A percentile compares a stretch with the other conserved stretches of the same genome.
Evolutionary conservation across 2,797 vertebrate species (phyloP).

Genomic region (Rousettus madagascariensis): DNA sequence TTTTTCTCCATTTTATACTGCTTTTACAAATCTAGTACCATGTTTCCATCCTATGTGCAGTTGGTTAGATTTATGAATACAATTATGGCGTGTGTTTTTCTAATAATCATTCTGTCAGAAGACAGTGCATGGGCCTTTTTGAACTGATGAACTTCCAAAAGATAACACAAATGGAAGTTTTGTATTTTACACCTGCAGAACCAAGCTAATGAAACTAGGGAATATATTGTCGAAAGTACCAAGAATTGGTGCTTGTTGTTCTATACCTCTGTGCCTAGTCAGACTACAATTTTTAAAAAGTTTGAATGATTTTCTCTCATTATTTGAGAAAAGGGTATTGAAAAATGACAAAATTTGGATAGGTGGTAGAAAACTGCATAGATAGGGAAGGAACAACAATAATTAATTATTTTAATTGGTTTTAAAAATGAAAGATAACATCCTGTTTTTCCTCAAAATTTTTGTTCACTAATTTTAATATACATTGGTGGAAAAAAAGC

Average conservation of each 20-base stretch:
- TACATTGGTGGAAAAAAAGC: neutral
- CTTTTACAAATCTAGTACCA: constrained; percentile 62
- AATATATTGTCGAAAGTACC: neutral
- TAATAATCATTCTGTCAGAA: constrained; percentile 57
- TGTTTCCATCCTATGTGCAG: neutral
- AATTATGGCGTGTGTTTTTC: constrained; percentile 55
- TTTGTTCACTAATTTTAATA: neutral
- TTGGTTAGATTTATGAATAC: constrained; percentile 57
- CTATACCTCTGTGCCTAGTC: neutral
- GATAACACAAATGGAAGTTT: constrained; percentile 4
- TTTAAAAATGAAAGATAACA: neutral
- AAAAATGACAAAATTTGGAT: neutral
- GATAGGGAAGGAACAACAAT: neutral
- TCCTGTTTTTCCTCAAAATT: neutral
- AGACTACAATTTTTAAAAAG: neutral
- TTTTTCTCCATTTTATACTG: constrained; percentile 58
- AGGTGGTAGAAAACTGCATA: neutral
- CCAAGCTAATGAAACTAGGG: neutral
- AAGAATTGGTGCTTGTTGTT: neutral
- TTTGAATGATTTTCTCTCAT: neutral
- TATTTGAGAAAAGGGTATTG: neutral
- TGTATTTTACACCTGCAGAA: neutral
- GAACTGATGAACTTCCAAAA: constrained; percentile 16
- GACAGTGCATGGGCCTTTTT: neutral
- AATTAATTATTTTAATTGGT: neutral